Conservation (phyloP, 2,888 invertebrate species). For the Polydrusus tereticollis region DNA sequence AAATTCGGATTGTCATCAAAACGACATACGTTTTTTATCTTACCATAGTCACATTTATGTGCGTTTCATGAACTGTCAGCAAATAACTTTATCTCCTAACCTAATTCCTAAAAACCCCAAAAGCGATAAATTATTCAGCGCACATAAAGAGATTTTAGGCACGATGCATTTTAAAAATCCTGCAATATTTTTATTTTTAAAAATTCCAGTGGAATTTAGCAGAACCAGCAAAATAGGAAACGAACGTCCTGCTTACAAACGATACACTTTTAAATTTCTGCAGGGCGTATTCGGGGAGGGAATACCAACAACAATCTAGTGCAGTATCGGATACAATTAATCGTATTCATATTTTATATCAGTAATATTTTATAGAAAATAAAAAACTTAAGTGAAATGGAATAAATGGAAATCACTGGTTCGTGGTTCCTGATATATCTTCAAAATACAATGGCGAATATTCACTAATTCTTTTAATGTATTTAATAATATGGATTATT, state of each 20-base stretch:
- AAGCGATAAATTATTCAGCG: conserved; percentile 22
- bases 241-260: conserved; percentile 21
- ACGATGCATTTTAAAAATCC: conserved; percentile 29
- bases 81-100: conserved; percentile 16
- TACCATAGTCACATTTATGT: not conserved
- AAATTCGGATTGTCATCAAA: too few species aligned
- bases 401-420: too few species aligned
- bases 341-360: too few species aligned
- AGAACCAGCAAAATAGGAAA: conserved; percentile 21
- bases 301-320: conserved; percentile 6
- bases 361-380: too few species aligned
- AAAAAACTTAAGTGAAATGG: too few species aligned
- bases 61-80: not conserved
- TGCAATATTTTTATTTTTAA: conserved; percentile 28
- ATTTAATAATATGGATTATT: too few species aligned
- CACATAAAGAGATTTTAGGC: conserved; percentile 24
- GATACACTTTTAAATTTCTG: conserved; percentile 22
- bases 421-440: too few species aligned
- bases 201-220: conserved; percentile 23
- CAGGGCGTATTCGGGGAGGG: conserved; percentile 14
- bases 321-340: not conserved
- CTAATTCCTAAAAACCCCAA: not conserved
- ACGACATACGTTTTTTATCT: too few species aligned
- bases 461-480: too few species aligned
- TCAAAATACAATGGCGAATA: too few species aligned